Percentiles rank a stretch among this genome's conserved stretches.
Conservation (phyloP, 2,113 vertebrate genomes). For the Xyliphius kryptos region DNA sequence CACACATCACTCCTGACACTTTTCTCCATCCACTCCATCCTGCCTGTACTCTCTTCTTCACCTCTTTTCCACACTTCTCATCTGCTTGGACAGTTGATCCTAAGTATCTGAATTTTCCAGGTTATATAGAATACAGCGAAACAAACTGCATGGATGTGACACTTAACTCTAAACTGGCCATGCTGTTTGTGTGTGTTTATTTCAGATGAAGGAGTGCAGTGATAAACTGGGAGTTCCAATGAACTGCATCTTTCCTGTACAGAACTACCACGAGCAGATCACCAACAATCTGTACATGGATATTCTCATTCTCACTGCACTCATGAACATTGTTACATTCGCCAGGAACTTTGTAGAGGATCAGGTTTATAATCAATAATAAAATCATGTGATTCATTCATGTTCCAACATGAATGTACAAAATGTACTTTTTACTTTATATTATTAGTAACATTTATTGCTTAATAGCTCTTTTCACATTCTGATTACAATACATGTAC, state of each 20-base stretch:
- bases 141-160: background rate
- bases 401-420: background rate
- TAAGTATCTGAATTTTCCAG: too few relatives aligned
- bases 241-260: conserved; percentile 34
- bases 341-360: conserved; percentile 14
- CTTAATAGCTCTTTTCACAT: too few relatives aligned
- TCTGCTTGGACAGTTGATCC: too few relatives aligned
- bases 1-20: too few relatives aligned
- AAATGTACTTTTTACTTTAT: background rate
- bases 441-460: too few relatives aligned
- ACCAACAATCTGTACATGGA: background rate
- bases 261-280: conserved; percentile 29
- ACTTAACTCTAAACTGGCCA: background rate
- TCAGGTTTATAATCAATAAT: background rate
- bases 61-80: too few relatives aligned
- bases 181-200: background rate
- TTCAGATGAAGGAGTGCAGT: conserved; percentile 25
- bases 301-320: conserved; percentile 13
- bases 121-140: too few relatives aligned
- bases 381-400: background rate
- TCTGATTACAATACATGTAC: too few relatives aligned
- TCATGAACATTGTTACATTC: background rate
- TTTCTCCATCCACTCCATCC: too few relatives aligned
- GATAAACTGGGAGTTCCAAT: conserved; percentile 4
- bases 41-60: too few relatives aligned